These are phyloP conservation scores for Poecile atricapillus DNA, from an alignment of 2,113 vertebrate genomes.

Conservation along the genomic window DNA sequence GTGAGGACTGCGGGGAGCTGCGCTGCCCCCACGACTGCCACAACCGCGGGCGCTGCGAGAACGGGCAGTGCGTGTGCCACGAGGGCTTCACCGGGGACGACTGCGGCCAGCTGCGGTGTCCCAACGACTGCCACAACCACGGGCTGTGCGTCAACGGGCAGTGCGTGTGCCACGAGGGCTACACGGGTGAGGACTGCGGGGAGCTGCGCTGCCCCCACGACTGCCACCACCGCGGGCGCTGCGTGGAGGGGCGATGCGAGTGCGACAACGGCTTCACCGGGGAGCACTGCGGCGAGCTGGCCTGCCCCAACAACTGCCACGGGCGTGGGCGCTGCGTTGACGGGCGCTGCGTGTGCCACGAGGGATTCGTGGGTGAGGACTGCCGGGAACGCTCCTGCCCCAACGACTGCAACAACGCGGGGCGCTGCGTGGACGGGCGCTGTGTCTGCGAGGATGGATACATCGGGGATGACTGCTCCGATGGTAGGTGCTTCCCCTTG, in stretches of 20 bases:
- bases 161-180: slow-evolving; percentile 81
- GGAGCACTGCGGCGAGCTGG: slow-evolving; percentile 80
- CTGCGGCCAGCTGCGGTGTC: slow-evolving; percentile 83
- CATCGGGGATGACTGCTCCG: slow-evolving; percentile 80
- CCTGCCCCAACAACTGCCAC: slow-evolving; percentile 83
- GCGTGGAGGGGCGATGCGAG: slow-evolving; percentile 82
- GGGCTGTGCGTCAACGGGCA: slow-evolving; percentile 85
- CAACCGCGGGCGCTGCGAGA: slow-evolving; percentile 75
- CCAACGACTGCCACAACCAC: slow-evolving; percentile 75
- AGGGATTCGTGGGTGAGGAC: slow-evolving; percentile 83
- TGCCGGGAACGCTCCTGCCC: slow-evolving; percentile 78
- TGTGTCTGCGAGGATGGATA: slow-evolving; percentile 86
- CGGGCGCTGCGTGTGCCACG: slow-evolving; percentile 83
- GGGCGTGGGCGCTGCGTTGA: slow-evolving; percentile 78
- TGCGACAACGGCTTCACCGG: slow-evolving; percentile 84
- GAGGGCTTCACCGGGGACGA: slow-evolving; percentile 79
- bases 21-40: slow-evolving; percentile 85
- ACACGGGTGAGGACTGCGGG: slow-evolving; percentile 79
- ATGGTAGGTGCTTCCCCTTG: slow-evolving; percentile 47
- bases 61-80: slow-evolving; percentile 82
- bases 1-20: slow-evolving; percentile 82
- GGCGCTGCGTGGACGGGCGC: slow-evolving; percentile 72
- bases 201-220: slow-evolving; percentile 81
- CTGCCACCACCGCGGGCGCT: slow-evolving; percentile 81
- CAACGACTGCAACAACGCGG: slow-evolving; percentile 75